Percentiles rank a stretch among this genome's conserved stretches.
Conservation (phyloP, 2,113 vertebrate genomes). For the Semnornis frantzii region DNA sequence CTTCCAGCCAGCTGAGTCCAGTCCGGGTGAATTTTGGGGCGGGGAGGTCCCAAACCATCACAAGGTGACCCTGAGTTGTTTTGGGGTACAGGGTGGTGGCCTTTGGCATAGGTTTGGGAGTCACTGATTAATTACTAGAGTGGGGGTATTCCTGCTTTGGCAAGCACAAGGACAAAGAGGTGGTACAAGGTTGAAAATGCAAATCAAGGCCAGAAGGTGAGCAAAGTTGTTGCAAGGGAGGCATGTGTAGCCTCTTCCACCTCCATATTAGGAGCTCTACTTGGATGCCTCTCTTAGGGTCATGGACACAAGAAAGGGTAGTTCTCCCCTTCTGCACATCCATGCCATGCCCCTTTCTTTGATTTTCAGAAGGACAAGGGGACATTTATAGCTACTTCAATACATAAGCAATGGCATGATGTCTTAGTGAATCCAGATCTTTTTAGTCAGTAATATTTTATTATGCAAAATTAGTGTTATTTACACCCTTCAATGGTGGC, state of each 20-base stretch:
- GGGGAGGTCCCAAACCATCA: too few species aligned
- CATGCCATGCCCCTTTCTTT: not conserved
- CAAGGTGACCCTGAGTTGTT: not conserved
- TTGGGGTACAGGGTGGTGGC: not conserved
- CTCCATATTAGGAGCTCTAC: not conserved
- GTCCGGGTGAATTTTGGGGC: too few species aligned
- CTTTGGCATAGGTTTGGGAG: not conserved
- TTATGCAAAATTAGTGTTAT: not conserved
- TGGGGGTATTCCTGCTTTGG: not conserved
- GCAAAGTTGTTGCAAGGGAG: not conserved
- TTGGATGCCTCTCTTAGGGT: not conserved
- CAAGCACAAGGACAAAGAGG: not conserved
- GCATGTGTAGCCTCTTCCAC: not conserved
- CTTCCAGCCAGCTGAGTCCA: too few species aligned
- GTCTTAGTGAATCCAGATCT: not conserved
- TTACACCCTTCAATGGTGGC: not conserved
- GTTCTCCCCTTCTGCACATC: not conserved
- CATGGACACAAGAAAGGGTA: not conserved
- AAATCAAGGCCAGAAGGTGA: not conserved
- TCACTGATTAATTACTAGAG: not conserved
- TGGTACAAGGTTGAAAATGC: not conserved
- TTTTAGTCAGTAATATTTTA: not conserved
- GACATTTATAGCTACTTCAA: not conserved
- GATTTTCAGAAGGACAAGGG: not conserved
- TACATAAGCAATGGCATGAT: not conserved